Evolutionary conservation across 2,888 invertebrate genomes (phyloP).

Genomic region (Anaspis maculata): DNA sequence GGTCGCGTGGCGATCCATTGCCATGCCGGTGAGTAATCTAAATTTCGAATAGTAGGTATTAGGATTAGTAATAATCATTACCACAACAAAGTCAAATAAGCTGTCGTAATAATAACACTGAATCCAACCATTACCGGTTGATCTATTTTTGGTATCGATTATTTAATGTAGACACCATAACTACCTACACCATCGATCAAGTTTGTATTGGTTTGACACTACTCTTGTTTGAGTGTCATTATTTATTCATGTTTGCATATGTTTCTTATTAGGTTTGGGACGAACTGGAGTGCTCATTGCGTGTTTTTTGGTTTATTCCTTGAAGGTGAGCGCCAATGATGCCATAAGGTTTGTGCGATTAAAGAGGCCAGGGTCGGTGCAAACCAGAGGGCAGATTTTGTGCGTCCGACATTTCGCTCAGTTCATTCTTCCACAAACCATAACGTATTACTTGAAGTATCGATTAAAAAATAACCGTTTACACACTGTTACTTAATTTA

Average conservation of each 20-base stretch:
- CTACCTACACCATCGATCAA: no score
- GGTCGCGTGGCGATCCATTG: constrained; percentile 82
- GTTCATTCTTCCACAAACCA: constrained; percentile 66
- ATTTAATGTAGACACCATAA: no score
- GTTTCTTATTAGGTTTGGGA: constrained; percentile 67
- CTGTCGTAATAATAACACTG: no score
- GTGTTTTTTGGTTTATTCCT: constrained; percentile 74
- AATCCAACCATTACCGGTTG: no score
- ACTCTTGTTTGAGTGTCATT: no score
- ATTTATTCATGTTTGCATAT: no score
- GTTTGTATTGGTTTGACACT: no score
- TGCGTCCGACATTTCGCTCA: constrained; percentile 77
- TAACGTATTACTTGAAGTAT: constrained; percentile 45
- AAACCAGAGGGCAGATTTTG: constrained; percentile 73
- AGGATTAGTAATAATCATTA: no score
- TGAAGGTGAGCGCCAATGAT: constrained; percentile 67
- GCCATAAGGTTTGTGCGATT: constrained; percentile 72
- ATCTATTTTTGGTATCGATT: no score
- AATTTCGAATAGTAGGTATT: no score
- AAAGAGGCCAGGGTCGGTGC: constrained; percentile 70
- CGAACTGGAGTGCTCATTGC: constrained; percentile 83
- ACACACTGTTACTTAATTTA: no score
- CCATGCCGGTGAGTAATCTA: constrained; percentile 67
- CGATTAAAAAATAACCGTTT: constrained; percentile 2
- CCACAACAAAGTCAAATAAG: no score